Base-by-base conservation (phyloP, 2,888 invertebrate genomes). In the Stegana nigrithorax region DNA sequence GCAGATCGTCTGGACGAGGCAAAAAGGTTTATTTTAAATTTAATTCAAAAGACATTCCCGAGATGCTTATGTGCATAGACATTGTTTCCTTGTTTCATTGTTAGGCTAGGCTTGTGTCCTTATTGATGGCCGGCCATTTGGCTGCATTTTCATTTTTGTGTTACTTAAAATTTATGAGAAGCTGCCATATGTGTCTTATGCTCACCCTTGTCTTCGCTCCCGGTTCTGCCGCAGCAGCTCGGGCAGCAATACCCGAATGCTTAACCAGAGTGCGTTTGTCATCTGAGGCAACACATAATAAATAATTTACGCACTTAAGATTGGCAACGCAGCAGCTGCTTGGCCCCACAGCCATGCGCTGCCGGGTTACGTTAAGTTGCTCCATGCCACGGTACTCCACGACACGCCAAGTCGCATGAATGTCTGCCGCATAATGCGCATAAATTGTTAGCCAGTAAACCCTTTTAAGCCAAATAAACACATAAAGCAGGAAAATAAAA, bases 301-400 rank as follows among this genome's bases (percentile, higher is more conserved):
- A 75, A 75, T 75, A 75, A 75, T 78, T 75, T 72, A 75, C 66
- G 76, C 73, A 70, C 74, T 75, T 65, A 19, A 65, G 42, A 73
- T 68, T 65, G 73, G 61, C 64, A 39, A 14, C n/a, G n/a, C 65
- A 63, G 50, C 32, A n/a, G n/a, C n/a, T n/a, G n/a, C n/a, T n/a
- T n/a, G n/a, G n/a, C n/a, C n/a, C n/a, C n/a, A n/a, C n/a, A n/a
- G n/a, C n/a, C n/a, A n/a, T n/a, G n/a, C n/a, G n/a, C n/a, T n/a
- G n/a, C n/a, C n/a, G n/a, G n/a, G n/a, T n/a, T n/a, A n/a, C n/a
- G n/a, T n/a, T n/a, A n/a, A n/a, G n/a, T n/a, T n/a, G n/a, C n/a
- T n/a, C n/a, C n/a, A n/a, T n/a, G n/a, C n/a, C n/a, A n/a, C n/a
- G n/a, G n/a, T n/a, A n/a, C n/a, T n/a, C 60, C 62, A 45, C n/a